A percentile compares a stretch with the other conserved stretches of the same genome.
phyloP scores from a whole-genome alignment of 2,113 vertebrate species.

The Acinonyx jubatus region DNA sequence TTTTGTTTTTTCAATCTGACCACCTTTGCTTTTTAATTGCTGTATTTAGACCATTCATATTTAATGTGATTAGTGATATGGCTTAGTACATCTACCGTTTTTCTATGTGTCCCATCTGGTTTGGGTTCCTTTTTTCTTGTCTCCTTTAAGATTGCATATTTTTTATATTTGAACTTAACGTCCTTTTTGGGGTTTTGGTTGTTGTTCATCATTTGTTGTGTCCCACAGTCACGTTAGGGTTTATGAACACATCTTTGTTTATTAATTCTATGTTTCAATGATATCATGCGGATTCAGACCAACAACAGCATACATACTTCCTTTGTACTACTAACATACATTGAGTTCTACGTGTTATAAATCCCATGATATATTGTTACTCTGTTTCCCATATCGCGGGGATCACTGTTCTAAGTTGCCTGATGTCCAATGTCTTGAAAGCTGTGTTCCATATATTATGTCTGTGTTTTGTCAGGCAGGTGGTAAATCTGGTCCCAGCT shows the following conservation, averaged over 20 bases:
- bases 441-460: background rate
- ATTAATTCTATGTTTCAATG: no score
- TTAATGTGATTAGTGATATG: background rate
- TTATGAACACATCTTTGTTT: background rate
- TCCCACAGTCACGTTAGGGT: no score
- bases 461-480: background rate
- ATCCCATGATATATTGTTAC: fast-evolving
- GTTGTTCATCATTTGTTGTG: background rate
- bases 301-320: fast-evolving
- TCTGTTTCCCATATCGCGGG: no score
- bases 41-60: background rate
- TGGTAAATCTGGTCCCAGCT: background rate
- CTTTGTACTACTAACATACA: background rate
- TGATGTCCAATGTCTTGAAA: background rate
- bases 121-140: background rate
- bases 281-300: fast-evolving
- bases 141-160: background rate
- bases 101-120: no score
- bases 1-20: background rate
- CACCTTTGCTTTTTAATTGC: background rate
- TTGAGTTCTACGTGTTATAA: background rate
- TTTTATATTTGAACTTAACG: background rate
- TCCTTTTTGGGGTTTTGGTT: background rate
- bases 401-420: background rate
- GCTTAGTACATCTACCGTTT: background rate